phyloP scores from a whole-genome alignment of 2,888 invertebrate species.

The Blera fallax region DNA sequence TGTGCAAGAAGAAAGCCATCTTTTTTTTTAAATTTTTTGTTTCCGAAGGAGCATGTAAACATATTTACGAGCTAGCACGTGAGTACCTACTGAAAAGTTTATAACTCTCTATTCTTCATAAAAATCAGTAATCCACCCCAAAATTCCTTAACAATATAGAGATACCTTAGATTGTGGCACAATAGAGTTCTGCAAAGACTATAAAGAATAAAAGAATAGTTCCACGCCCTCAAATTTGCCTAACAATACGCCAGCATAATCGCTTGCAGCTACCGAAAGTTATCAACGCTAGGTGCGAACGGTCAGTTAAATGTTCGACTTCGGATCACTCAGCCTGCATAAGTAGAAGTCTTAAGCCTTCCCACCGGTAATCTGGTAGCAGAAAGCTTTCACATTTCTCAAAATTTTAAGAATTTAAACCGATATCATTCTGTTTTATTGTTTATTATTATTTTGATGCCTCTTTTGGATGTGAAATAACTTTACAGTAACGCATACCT shows the following conservation, averaged over 20 bases:
- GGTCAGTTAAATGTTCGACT: constrained; percentile 17
- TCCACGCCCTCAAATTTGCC: constrained; percentile 44
- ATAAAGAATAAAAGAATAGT: constrained; percentile 7
- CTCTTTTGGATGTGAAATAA: neutral
- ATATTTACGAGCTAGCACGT: too few species aligned
- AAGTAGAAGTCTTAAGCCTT: constrained; percentile 9
- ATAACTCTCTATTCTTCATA: too few species aligned
- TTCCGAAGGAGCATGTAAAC: too few species aligned
- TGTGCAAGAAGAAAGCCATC: too few species aligned
- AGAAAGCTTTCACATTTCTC: constrained; percentile 64
- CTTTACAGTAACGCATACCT: neutral
- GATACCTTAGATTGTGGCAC: too few species aligned
- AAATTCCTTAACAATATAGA: too few species aligned
- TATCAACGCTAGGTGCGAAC: constrained; percentile 44
- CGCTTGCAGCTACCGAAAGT: constrained; percentile 45
- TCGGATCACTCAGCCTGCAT: neutral
- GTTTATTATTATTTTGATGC: constrained; percentile 38
- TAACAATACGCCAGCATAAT: constrained; percentile 55
- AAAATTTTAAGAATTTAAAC: constrained; percentile 14
- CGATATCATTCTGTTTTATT: constrained; percentile 19
- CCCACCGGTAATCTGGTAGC: constrained; percentile 58
- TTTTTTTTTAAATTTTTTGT: too few species aligned
- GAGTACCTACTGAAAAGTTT: too few species aligned
- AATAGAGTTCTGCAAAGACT: neutral
- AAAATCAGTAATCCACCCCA: too few species aligned